Conservation (phyloP, 2,113 vertebrate genomes). For the Perca flavescens region DNA sequence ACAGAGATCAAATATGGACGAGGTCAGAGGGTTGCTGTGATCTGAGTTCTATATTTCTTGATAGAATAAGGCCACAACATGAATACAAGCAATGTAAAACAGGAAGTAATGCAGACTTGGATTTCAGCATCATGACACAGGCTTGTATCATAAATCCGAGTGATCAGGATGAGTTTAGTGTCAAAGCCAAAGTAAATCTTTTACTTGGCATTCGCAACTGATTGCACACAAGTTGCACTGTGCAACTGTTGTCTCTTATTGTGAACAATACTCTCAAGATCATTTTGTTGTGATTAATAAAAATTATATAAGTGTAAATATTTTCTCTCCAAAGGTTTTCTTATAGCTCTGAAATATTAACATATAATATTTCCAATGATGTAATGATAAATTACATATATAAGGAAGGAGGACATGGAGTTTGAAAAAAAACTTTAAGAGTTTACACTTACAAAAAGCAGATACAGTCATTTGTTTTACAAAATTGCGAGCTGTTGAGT, state of each 20-base stretch:
- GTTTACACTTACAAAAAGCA: too few species aligned
- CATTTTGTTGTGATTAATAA: not conserved
- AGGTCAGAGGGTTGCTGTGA: not conserved
- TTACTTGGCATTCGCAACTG: not conserved
- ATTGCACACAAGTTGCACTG: not conserved
- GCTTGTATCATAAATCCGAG: not conserved
- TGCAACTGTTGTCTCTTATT: not conserved
- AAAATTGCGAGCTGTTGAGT: too few species aligned
- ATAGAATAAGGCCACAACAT: not conserved
- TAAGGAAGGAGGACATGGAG: too few species aligned
- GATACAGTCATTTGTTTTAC: too few species aligned
- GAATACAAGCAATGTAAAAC: not conserved
- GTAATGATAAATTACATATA: too few species aligned
- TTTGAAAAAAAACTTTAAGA: too few species aligned
- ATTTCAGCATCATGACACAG: not conserved
- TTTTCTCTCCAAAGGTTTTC: not conserved
- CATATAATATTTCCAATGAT: not conserved
- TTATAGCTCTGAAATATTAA: slow-evolving; percentile 3
- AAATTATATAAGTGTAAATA: not conserved
- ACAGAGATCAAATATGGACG: not conserved
- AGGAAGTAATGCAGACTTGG: not conserved
- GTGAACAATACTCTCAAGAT: not conserved
- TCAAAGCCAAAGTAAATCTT: slow-evolving; percentile 13
- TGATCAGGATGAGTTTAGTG: not conserved
- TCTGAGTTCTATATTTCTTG: not conserved